A percentile compares a stretch with the other conserved stretches of the same genome.
These are phyloP conservation scores for Pollenia griseotomentosa DNA, from an alignment of 2,888 invertebrate species.

Conservation along the genomic window DNA sequence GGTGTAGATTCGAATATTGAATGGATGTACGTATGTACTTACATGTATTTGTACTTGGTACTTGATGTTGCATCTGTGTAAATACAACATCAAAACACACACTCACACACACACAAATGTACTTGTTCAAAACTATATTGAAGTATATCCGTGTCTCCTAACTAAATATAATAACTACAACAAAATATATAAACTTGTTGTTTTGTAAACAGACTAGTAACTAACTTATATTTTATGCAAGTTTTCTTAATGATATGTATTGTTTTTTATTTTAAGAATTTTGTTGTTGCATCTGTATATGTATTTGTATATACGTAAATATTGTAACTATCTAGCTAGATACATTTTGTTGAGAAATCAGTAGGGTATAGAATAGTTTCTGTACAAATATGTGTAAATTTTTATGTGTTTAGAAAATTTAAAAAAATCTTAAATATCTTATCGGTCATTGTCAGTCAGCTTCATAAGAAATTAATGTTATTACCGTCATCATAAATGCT, in stretches of 20 bases:
- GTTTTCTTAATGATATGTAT: not conserved
- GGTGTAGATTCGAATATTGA: slow-evolving; percentile 2
- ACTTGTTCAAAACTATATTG: not conserved
- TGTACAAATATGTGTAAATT: too few relatives aligned
- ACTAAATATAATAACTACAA: slow-evolving; percentile 1
- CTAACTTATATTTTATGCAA: slow-evolving; percentile 27
- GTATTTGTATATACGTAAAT: not conserved
- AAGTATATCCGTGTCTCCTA: not conserved
- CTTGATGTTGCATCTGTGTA: slow-evolving; percentile 31
- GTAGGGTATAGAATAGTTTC: too few relatives aligned
- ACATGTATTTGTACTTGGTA: not conserved
- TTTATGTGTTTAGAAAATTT: too few relatives aligned
- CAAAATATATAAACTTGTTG: slow-evolving; percentile 28
- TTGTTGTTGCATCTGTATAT: slow-evolving; percentile 18
- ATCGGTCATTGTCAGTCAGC: too few relatives aligned
- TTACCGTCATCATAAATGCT: too few relatives aligned
- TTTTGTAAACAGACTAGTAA: slow-evolving; percentile 9
- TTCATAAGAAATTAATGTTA: too few relatives aligned
- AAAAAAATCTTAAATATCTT: too few relatives aligned
- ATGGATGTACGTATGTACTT: not conserved
- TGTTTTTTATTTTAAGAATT: slow-evolving; percentile 7
- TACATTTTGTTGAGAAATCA: too few relatives aligned
- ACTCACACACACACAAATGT: not conserved
- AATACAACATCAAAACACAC: not conserved
- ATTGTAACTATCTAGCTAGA: too few relatives aligned